Conservation (phyloP, 2,113 vertebrate species). For the Heterocephalus glaber region DNA sequence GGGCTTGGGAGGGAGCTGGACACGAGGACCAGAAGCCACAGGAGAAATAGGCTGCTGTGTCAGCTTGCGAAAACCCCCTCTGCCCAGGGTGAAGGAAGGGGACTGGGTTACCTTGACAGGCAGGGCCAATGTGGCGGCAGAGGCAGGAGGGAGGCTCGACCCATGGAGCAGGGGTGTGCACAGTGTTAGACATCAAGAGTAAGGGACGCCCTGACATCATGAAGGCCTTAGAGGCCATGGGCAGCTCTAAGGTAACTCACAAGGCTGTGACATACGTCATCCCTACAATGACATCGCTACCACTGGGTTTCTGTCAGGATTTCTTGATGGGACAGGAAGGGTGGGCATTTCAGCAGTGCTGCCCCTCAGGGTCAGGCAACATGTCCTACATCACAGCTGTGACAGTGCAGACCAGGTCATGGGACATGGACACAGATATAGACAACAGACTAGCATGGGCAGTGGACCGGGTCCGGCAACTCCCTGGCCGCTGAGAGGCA, state of each 20-base stretch:
- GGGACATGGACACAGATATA: background rate
- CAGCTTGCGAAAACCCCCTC: background rate
- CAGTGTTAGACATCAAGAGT: background rate
- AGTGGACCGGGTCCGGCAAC: background rate
- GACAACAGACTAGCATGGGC: background rate
- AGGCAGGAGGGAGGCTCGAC: background rate
- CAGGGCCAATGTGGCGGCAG: background rate
- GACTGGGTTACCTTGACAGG: background rate
- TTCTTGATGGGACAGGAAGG: background rate
- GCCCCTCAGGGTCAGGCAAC: background rate
- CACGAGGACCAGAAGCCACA: rapidly evolving
- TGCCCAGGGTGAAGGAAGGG: background rate
- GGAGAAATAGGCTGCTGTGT: background rate
- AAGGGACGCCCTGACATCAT: background rate
- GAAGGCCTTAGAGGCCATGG: background rate
- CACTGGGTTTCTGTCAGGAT: background rate
- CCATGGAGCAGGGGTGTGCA: rapidly evolving
- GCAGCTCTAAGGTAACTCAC: background rate
- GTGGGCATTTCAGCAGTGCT: background rate
- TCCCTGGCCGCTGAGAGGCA: background rate
- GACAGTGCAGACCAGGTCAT: background rate
- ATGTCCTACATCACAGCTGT: background rate
- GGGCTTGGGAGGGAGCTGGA: background rate
- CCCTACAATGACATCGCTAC: background rate
- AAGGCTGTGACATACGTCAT: too few relatives aligned